Conservation (phyloP, 1,140 invertebrate genomes). For the Achroia grisella region DNA sequence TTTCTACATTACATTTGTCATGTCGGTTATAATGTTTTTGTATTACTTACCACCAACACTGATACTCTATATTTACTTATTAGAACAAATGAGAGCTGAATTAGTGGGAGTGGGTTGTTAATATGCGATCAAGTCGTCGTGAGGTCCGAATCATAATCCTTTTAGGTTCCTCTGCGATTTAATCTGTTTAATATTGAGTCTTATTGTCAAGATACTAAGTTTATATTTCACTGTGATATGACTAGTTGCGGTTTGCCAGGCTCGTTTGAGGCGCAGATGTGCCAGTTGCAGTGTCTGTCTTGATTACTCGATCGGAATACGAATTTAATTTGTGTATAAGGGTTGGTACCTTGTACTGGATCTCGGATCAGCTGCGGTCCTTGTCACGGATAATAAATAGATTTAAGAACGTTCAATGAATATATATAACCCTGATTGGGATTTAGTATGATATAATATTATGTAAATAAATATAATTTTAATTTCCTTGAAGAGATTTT, state of each 20-base stretch:
- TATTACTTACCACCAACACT: slow-evolving; percentile 25
- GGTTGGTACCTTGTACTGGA: slow-evolving; percentile 12
- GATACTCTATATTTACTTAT: neutral
- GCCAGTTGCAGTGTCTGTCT: slow-evolving; percentile 44
- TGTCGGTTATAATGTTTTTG: slow-evolving; percentile 23
- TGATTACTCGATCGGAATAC: slow-evolving; percentile 53
- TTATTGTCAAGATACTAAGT: neutral
- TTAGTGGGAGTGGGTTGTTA: slow-evolving; percentile 15
- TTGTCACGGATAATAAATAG: slow-evolving; percentile 39
- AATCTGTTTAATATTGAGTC: neutral
- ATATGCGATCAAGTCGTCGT: slow-evolving; percentile 12
- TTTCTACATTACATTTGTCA: slow-evolving; percentile 43
- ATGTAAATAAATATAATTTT: too few species aligned
- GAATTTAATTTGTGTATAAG: slow-evolving; percentile 53
- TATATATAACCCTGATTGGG: slow-evolving; percentile 12
- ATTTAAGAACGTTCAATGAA: slow-evolving; percentile 35
- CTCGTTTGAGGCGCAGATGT: slow-evolving; percentile 45
- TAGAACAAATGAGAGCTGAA: slow-evolving; percentile 19
- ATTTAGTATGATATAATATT: too few species aligned
- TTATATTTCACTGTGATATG: neutral
- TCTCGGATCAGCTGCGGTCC: slow-evolving; percentile 32
- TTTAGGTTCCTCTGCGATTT: slow-evolving; percentile 22
- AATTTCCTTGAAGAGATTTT: too few species aligned
- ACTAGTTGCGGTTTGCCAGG: neutral
- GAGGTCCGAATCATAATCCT: slow-evolving; percentile 37